Evolutionary conservation across 2,888 invertebrate species (phyloP), one percentile per base, ranked within the genome.

Genomic region (Oscheius sp.): DNA sequence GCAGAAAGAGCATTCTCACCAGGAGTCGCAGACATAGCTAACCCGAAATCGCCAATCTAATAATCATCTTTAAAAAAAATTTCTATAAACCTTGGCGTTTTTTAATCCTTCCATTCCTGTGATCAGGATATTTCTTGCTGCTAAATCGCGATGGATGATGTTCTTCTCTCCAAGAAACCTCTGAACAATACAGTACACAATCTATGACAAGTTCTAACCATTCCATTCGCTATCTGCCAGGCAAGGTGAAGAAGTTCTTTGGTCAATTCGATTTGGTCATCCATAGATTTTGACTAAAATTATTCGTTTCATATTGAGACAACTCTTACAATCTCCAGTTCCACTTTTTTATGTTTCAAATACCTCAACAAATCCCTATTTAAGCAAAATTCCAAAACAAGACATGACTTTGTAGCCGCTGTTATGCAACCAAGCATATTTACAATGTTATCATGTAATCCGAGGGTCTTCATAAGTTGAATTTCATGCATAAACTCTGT

Each of bases 401-500:
- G 64, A 22, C 74, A 74, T 14, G 78, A 74, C 17, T 69, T 65
- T n/a, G n/a, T n/a, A 0, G 67, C 71, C 6, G 74, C 66, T 4
- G 82, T 84, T 47, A 83, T 81, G 70, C 83, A 83, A 14, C 83
- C 83, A 6, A 83, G 67, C 82, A 83, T 82, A 59, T 81, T 82
- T 24, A 83, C 82, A 26, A 83, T 71, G 65, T 83, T 80, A 47
- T 77, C 82, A 64, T 82, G 76, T 70, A 75, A 77, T 20, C 81
- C 82, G 26, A 82, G 72, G 22, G 73, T 72, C 51, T 83, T 83
- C 83, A 83, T 83, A 65, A 82, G 36, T 24, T 82, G 78, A 28
- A 83, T 83, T 59, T 83, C 83, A 44, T 77, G 72, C 50, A 77
- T 38, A 62, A 83, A 83, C 59, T 82, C 78, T 17, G 71, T 68